A percentile compares a stretch with the other conserved stretches of the same genome.
phyloP scores from a whole-genome alignment of 2,888 invertebrate genomes.

The Dicranocentrus wangi region DNA sequence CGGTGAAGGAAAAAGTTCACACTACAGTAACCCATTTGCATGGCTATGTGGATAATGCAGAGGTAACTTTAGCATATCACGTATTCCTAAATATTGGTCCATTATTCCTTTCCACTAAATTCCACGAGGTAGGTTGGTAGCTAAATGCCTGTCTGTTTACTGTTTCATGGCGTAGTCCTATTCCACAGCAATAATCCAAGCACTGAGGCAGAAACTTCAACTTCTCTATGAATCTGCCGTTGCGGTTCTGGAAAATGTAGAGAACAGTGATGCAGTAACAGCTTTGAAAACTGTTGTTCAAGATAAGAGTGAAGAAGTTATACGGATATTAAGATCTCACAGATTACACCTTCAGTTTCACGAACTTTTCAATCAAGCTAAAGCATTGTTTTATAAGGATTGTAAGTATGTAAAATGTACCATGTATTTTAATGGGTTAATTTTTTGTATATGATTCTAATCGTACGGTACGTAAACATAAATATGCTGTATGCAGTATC shows the following conservation, averaged over 20 bases:
- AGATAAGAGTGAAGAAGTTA: constrained; percentile 57
- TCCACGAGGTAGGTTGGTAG: neutral
- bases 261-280: constrained; percentile 56
- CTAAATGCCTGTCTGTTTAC: neutral
- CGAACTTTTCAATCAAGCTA: constrained; percentile 42
- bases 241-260: constrained; percentile 53
- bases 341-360: constrained; percentile 56
- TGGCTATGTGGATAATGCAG: constrained; percentile 51
- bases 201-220: constrained; percentile 56
- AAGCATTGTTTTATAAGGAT: constrained; percentile 61
- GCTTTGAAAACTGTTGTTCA: constrained; percentile 39
- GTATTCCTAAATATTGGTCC: no score
- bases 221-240: constrained; percentile 59
- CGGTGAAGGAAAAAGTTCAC: constrained; percentile 52
- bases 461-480: no score
- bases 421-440: neutral
- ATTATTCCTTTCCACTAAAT: no score
- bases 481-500: constrained; percentile 63
- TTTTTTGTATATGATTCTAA: neutral
- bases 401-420: constrained; percentile 41
- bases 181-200: constrained; percentile 51
- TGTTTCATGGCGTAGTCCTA: constrained; percentile 50
- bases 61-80: no score
- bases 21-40: constrained; percentile 43
- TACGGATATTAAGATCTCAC: constrained; percentile 61